Percentiles rank a stretch among this genome's conserved stretches.
These are phyloP conservation scores for Lasiurus cinereus DNA, from an alignment of 2,113 vertebrate genomes.

Conservation along the genomic window DNA sequence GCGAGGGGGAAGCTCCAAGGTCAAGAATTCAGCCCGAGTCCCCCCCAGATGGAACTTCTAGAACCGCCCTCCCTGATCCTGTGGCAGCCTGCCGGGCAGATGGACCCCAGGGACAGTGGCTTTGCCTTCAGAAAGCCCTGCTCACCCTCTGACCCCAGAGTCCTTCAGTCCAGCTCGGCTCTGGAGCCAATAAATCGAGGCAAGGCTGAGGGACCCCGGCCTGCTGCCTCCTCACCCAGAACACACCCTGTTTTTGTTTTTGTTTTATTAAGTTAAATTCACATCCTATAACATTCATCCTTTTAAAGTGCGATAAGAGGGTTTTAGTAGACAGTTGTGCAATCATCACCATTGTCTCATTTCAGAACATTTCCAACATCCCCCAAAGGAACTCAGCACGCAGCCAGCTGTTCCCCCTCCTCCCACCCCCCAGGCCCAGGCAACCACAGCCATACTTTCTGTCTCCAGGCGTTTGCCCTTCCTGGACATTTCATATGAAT, in stretches of 20 bases:
- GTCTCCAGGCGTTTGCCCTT: not conserved
- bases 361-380: not conserved
- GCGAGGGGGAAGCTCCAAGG: not conserved
- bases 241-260: rapidly evolving
- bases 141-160: not conserved
- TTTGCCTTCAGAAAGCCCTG: not conserved
- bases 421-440: not conserved
- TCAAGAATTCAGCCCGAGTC: not conserved
- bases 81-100: not conserved
- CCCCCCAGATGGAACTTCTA: not conserved
- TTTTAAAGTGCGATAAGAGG: not conserved
- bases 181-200: rapidly evolving
- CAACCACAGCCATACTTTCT: rapidly evolving
- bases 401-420: rapidly evolving
- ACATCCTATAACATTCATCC: not conserved
- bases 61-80: not conserved
- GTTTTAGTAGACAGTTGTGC: not conserved
- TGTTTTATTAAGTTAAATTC: not conserved
- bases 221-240: too few species aligned
- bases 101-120: not conserved
- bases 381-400: not conserved
- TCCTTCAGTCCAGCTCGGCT: not conserved
- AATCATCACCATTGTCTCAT: not conserved
- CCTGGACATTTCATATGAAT: not conserved
- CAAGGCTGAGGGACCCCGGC: not conserved